Percentiles rank a stretch among this genome's conserved stretches.
Evolutionary conservation across 1,140 invertebrate genomes (phyloP).

Genomic region (Listronotus bonariensis): DNA sequence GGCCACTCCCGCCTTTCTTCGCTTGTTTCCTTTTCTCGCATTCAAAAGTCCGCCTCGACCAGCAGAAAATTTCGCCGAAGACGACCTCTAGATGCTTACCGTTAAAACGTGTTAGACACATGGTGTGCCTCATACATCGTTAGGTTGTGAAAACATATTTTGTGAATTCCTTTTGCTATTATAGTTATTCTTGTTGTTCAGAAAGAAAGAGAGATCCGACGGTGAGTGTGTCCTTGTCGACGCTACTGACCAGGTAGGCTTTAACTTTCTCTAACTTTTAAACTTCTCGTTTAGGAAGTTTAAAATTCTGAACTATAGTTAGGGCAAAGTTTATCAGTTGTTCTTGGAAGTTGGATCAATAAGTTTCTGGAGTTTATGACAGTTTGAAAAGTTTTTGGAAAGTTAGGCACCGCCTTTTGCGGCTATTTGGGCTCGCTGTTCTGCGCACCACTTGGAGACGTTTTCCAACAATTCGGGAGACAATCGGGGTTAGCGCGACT

Average conservation of each 20-base stretch:
- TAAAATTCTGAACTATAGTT: conserved; percentile 42
- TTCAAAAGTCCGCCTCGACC: conserved; percentile 30
- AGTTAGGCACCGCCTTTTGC: conserved; percentile 46
- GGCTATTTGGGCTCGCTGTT: conserved; percentile 42
- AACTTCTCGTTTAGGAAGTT: conserved; percentile 24
- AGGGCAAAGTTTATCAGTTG: conserved; percentile 41
- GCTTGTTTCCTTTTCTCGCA: conserved; percentile 34
- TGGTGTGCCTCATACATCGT: neutral
- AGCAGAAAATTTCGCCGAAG: conserved; percentile 29
- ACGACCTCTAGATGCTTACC: conserved; percentile 32
- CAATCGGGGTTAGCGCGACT: conserved; percentile 33
- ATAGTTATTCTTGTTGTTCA: neutral
- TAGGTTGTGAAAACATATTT: conserved; percentile 2
- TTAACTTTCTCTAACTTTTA: conserved; percentile 30
- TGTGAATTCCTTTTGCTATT: neutral
- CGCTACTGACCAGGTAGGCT: conserved; percentile 37
- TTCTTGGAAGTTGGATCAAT: conserved; percentile 40
- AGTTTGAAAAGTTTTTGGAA: conserved; percentile 51
- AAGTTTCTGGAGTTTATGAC: conserved; percentile 48
- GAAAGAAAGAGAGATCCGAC: neutral
- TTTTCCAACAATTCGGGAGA: conserved; percentile 33
- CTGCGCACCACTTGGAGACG: conserved; percentile 44
- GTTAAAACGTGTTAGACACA: conserved; percentile 11
- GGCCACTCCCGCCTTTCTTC: conserved; percentile 36
- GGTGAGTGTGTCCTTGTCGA: neutral